These are phyloP conservation scores for Zygaena filipendulae DNA, from an alignment of 2,888 invertebrate genomes.

Conservation along the genomic window DNA sequence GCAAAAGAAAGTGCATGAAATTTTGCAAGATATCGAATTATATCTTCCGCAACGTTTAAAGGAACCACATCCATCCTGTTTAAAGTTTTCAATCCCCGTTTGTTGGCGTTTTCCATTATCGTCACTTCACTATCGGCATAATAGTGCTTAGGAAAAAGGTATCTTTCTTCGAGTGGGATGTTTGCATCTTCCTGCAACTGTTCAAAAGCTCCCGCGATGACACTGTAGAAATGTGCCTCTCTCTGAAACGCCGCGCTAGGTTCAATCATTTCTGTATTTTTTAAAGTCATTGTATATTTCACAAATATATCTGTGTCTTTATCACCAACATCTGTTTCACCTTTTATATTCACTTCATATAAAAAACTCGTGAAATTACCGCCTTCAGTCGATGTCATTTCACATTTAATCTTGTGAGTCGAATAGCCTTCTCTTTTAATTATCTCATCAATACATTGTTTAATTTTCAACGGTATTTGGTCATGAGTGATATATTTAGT, in stretches of 20 bases:
- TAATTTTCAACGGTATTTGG: too few species aligned
- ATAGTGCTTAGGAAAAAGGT: conserved; percentile 24
- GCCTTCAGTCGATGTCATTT: conserved; percentile 24
- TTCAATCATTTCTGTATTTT: conserved; percentile 18
- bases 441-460: too few species aligned
- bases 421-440: conserved; percentile 21
- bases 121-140: conserved; percentile 24
- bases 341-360: conserved; percentile 29
- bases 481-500: too few species aligned
- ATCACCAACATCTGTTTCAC: conserved; percentile 23
- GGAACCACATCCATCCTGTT: conserved; percentile 20
- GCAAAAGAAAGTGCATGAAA: conserved; percentile 24
- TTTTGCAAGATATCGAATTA: conserved; percentile 23
- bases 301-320: conserved; percentile 33
- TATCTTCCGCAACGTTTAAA: conserved; percentile 20
- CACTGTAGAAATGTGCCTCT: conserved; percentile 26
- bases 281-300: conserved; percentile 22
- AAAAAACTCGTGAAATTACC: conserved; percentile 30
- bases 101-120: conserved; percentile 31
- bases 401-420: conserved; percentile 19
- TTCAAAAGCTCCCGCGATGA: conserved; percentile 23
- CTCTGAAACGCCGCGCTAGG: conserved; percentile 21
- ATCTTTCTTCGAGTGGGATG: conserved; percentile 26
- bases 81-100: conserved; percentile 21
- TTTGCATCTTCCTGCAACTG: conserved; percentile 27